phyloP scores from a whole-genome alignment of 64 coral and sea anemone genomes.

The Stylophora pistillata region DNA sequence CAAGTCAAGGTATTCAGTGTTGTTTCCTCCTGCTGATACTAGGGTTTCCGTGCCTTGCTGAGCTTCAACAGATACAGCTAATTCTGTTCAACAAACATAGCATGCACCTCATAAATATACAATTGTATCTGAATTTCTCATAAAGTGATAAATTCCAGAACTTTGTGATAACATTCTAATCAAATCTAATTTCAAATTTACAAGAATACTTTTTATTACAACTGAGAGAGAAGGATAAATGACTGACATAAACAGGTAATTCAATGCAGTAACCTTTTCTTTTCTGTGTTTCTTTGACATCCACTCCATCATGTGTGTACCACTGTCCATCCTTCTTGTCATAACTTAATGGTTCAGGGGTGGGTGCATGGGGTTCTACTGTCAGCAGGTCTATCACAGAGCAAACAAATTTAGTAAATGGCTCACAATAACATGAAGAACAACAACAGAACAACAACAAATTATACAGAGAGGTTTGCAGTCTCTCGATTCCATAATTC shows the following conservation, averaged over 20 bases:
- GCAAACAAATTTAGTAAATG: neutral
- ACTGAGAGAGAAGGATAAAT: too few species aligned
- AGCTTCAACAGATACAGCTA: neutral
- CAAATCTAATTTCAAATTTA: too few species aligned
- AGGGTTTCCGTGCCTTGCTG: neutral
- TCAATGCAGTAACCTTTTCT: constrained; percentile 28
- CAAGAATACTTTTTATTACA: too few species aligned
- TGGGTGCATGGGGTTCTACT: constrained; percentile 28
- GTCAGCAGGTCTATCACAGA: constrained; percentile 28
- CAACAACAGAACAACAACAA: neutral
- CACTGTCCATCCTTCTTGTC: constrained; percentile 63
- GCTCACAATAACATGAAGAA: neutral
- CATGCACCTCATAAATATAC: neutral
- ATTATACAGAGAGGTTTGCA: neutral
- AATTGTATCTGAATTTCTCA: too few species aligned
- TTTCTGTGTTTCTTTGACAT: constrained; percentile 31
- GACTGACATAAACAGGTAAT: neutral
- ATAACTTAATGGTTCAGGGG: constrained; percentile 21
- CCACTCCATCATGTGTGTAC: constrained; percentile 50
- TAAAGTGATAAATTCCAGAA: too few species aligned
- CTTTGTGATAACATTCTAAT: too few species aligned
- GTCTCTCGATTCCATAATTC: neutral
- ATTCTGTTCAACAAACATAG: neutral
- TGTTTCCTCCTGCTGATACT: constrained; percentile 3
- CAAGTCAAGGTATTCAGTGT: constrained; percentile 28